Conservation (phyloP, 2,113 vertebrate species). For the Terrapene triunguis region DNA sequence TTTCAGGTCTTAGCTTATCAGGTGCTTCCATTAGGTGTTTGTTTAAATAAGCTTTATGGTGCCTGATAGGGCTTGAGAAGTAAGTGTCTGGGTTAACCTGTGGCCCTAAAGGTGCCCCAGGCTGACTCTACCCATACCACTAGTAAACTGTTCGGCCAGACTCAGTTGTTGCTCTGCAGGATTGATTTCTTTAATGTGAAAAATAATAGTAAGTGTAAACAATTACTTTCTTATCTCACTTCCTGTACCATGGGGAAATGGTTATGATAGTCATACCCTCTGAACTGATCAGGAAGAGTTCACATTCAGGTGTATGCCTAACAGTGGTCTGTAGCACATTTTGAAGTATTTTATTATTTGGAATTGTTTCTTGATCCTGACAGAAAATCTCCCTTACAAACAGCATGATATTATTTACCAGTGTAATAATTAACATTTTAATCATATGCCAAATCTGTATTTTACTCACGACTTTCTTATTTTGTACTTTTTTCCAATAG, state of each 20-base stretch:
- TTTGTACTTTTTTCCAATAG: background rate
- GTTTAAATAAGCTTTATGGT: background rate
- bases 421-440: background rate
- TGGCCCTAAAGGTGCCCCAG: background rate
- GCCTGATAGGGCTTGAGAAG: background rate
- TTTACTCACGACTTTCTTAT: background rate
- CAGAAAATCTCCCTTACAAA: background rate
- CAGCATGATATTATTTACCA: background rate
- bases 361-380: background rate
- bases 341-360: background rate
- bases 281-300: background rate
- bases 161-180: background rate
- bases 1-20: background rate
- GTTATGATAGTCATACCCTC: background rate
- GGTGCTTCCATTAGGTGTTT: background rate
- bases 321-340: background rate
- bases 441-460: background rate
- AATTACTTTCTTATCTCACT: background rate
- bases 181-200: background rate
- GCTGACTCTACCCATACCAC: background rate
- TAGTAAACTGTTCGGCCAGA: background rate
- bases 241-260: background rate
- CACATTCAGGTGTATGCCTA: background rate
- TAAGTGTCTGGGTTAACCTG: rapidly evolving
- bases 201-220: background rate